Evolutionary conservation across 2,797 vertebrate genomes (phyloP), one percentile per base, ranked within the genome.

Genomic region (Apodemus agrarius): DNA sequence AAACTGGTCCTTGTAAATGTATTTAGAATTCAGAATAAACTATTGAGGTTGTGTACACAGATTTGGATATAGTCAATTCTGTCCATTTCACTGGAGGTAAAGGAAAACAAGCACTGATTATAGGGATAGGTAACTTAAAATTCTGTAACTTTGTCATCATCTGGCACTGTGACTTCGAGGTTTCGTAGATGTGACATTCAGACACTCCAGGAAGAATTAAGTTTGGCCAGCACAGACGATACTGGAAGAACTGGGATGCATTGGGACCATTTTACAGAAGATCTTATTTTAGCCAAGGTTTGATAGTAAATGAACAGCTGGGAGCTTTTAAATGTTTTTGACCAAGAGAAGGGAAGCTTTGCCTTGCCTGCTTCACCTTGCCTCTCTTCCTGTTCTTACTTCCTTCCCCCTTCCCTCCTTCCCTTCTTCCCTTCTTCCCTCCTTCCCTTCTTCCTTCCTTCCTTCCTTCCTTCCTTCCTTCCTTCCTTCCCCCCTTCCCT

Each of bases 141-240:
- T 85, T 91, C 74, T 94, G 54, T 93, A 83, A 37, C 13, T 89
- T 76, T 95, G 80, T 74, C 24, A 79, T 85, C 93, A 79, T 54
- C 37, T 81, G 69, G 65, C 79, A 74, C 0, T 83, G 63, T 91
- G 72, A 91, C 49, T 93, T 93, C 22, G 14, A 65, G 31, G 3
- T 78, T 85, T 91, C 65, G 12, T 84, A 49, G 67, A 57, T 81
- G 16, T 93, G 82, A 0, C 69, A 76, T 91, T 93, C 37, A 76
- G n/a, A n/a, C 43, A 57, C 82, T 17, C 12, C 46, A 80, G 67
- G 59, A 84, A 93, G 72, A 95, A 29, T 76, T 84, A 17, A 21
- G 6, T 63, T 76, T 90, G 76, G 63, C 82, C 54, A 88, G 24
- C 16, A 46, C 43, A 59, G 52, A 34, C 69, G 65, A 49, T 43